phyloP scores from a whole-genome alignment of 37 sponge, comb jelly and placozoan genomes.

The Agelas oroides region DNA sequence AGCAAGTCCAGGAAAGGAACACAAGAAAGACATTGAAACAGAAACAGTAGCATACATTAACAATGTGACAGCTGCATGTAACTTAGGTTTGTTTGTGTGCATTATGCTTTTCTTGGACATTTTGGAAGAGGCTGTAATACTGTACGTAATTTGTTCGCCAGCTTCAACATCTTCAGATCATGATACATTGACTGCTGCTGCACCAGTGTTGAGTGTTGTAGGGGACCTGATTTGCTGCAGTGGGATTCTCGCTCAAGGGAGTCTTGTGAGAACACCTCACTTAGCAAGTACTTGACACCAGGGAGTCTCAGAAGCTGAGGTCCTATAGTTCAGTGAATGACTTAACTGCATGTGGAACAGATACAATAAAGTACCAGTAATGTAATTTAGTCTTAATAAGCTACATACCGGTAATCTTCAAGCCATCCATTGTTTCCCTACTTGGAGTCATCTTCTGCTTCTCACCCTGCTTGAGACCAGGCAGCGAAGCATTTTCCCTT shows the following conservation, averaged over 20 bases:
- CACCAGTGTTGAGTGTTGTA: too few species aligned
- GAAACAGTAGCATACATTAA: background rate
- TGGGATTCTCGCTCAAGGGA: slow-evolving; percentile 37
- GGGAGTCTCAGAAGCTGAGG: background rate
- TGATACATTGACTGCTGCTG: slow-evolving; percentile 18
- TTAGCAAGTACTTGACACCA: too few species aligned
- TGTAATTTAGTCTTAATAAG: too few species aligned
- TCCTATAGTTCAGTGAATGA: slow-evolving; percentile 30
- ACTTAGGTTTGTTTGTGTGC: too few species aligned
- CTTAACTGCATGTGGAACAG: background rate
- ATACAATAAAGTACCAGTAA: too few species aligned
- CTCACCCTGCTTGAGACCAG: too few species aligned
- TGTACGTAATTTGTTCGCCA: background rate
- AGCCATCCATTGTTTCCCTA: too few species aligned
- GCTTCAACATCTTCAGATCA: slow-evolving; percentile 27
- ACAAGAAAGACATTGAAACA: too few species aligned
- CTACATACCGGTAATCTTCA: too few species aligned
- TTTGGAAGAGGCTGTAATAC: slow-evolving; percentile 23
- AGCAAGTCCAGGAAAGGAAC: slow-evolving; percentile 17
- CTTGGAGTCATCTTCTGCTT: too few species aligned
- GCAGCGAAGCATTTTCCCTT: background rate
- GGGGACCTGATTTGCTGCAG: slow-evolving; percentile 29
- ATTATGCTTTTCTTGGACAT: slow-evolving; percentile 18
- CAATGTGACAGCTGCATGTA: too few species aligned
- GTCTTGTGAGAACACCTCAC: too few species aligned